These are phyloP conservation scores for Cercopithecus mona DNA, from an alignment of 2,113 vertebrate genomes.

Conservation along the genomic window DNA sequence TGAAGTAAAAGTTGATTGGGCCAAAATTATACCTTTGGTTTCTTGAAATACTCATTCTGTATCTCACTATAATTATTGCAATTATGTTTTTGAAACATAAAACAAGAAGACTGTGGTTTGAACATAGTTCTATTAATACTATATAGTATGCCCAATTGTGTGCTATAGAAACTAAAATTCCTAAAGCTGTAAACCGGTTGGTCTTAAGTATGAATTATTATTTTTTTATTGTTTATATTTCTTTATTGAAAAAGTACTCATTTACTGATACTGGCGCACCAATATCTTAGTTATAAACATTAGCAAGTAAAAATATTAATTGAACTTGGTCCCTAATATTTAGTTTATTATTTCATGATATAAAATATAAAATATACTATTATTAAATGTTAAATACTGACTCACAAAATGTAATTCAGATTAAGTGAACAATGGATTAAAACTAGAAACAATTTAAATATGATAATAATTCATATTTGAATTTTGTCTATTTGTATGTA, in stretches of 20 bases:
- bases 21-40: conserved; percentile 50
- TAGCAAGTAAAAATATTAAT: conserved; percentile 23
- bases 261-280: not conserved
- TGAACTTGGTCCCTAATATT: not conserved
- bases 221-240: not conserved
- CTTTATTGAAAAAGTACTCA: not conserved
- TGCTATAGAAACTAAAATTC: not conserved
- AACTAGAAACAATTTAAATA: conserved; percentile 2
- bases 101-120: not conserved
- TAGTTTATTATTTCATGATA: not conserved
- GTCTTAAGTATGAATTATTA: not conserved
- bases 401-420: not conserved
- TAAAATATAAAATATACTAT: conserved; percentile 11
- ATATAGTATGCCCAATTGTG: not conserved
- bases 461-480: conserved; percentile 16
- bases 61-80: not conserved
- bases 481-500: not conserved
- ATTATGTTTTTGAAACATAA: conserved; percentile 24
- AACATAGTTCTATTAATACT: not conserved
- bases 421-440: conserved; percentile 14
- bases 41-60: conserved; percentile 27
- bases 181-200: not conserved
- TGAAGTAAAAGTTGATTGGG: conserved; percentile 26
- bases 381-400: conserved; percentile 40
- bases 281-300: conserved; percentile 28